phyloP scores from a whole-genome alignment of 2,888 invertebrate genomes.

The Stramonita haemastoma region DNA sequence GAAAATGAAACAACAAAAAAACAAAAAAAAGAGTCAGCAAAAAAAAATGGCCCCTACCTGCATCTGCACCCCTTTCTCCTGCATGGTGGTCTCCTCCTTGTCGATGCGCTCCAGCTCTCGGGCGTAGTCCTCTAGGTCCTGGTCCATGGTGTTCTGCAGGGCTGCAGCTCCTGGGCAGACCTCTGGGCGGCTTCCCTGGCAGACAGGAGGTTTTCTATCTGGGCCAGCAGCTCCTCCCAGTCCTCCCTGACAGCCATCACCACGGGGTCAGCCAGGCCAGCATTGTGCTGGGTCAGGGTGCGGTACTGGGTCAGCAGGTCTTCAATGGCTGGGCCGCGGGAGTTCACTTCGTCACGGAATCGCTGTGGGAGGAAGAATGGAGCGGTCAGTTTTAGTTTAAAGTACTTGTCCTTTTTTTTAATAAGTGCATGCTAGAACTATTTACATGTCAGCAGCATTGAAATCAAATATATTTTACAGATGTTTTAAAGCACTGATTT shows the following conservation, averaged over 20 bases:
- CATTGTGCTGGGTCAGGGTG: constrained; percentile 69
- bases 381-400: neutral
- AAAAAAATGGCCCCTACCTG: constrained; percentile 58
- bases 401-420: too few species aligned
- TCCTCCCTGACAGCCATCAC: constrained; percentile 62
- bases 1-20: neutral
- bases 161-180: constrained; percentile 63
- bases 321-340: constrained; percentile 85
- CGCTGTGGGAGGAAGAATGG: constrained; percentile 81
- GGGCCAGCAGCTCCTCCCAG: constrained; percentile 65
- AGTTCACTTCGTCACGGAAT: constrained; percentile 86
- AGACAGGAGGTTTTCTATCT: constrained; percentile 67
- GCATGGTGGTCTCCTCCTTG: constrained; percentile 60
- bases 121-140: constrained; percentile 69
- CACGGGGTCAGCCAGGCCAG: constrained; percentile 67
- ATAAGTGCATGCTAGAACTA: too few species aligned
- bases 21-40: neutral
- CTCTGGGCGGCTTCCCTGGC: constrained; percentile 63
- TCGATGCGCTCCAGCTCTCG: constrained; percentile 71
- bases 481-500: too few species aligned
- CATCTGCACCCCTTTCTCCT: constrained; percentile 62
- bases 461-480: too few species aligned
- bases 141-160: constrained; percentile 66
- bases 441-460: too few species aligned
- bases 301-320: constrained; percentile 69